A percentile compares a stretch with the other conserved stretches of the same genome.
Conservation (phyloP, 2,113 vertebrate species). For the Pungitius pungitius region DNA sequence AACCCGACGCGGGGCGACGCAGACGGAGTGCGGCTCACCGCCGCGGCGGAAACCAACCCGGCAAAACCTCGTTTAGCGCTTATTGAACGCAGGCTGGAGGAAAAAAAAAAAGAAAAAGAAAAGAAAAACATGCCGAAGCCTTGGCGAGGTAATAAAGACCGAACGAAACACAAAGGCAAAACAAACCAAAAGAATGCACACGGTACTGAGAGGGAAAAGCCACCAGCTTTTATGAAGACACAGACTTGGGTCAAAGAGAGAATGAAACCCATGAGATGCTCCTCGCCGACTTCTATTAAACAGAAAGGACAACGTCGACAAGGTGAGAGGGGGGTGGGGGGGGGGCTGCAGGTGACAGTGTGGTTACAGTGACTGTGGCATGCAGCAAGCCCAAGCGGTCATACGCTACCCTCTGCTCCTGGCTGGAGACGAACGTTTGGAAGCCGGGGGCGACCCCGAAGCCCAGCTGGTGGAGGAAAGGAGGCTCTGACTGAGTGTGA, state of each 20-base stretch:
- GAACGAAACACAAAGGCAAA: slow-evolving; percentile 40
- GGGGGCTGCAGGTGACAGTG: slow-evolving; percentile 35
- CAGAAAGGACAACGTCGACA: slow-evolving; percentile 40
- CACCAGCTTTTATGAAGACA: slow-evolving; percentile 32
- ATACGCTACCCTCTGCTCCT: slow-evolving; percentile 82
- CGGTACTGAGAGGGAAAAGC: slow-evolving; percentile 33
- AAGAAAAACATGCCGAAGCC: slow-evolving; percentile 36
- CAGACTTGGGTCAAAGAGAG: slow-evolving; percentile 43
- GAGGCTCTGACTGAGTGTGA: slow-evolving; percentile 80
- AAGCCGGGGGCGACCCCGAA: slow-evolving; percentile 80
- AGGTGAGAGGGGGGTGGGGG: slow-evolving; percentile 21
- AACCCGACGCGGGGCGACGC: slow-evolving; percentile 51
- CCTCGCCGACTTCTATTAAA: slow-evolving; percentile 22
- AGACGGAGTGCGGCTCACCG: slow-evolving; percentile 37
- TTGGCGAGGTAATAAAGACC: slow-evolving; percentile 47
- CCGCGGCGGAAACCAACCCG: slow-evolving; percentile 47
- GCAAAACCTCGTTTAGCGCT: slow-evolving; percentile 59
- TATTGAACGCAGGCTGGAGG: slow-evolving; percentile 27
- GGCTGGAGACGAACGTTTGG: slow-evolving; percentile 88
- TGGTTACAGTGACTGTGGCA: slow-evolving; percentile 44
- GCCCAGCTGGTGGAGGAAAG: slow-evolving; percentile 79
- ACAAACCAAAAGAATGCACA: slow-evolving; percentile 19
- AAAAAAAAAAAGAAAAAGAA: too few species aligned
- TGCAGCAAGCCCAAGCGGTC: slow-evolving; percentile 71
- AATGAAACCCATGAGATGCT: slow-evolving; percentile 46